phyloP scores from a whole-genome alignment of 2,888 invertebrate species.

The Axea sp. region DNA sequence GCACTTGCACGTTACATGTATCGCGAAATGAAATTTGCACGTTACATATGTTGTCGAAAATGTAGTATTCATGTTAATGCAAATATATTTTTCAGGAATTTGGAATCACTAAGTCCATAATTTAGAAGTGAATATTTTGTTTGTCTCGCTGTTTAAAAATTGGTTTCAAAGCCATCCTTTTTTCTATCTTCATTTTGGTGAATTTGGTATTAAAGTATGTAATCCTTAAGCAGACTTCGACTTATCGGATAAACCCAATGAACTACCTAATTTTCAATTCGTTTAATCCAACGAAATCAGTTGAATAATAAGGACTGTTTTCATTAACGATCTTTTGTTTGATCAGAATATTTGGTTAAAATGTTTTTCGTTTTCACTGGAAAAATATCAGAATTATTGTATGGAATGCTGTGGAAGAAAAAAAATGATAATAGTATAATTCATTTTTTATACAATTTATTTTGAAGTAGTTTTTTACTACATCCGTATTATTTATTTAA shows the following conservation, averaged over 20 bases:
- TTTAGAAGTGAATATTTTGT: slow-evolving; percentile 1
- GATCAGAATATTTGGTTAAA: not conserved
- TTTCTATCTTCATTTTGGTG: slow-evolving; percentile 4
- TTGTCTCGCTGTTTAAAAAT: slow-evolving; percentile 16
- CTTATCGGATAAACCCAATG: slow-evolving; percentile 36
- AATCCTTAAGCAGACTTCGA: slow-evolving; percentile 31
- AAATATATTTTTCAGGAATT: too few species aligned
- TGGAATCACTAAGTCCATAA: slow-evolving; percentile 18
- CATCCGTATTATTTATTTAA: too few species aligned
- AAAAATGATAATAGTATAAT: too few species aligned
- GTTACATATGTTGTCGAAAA: too few species aligned
- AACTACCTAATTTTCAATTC: slow-evolving; percentile 46
- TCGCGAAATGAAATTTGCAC: too few species aligned
- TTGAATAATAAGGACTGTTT: slow-evolving; percentile 30
- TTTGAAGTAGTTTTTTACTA: too few species aligned
- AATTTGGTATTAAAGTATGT: slow-evolving; percentile 23
- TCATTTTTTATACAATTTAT: too few species aligned
- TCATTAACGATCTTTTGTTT: slow-evolving; percentile 22
- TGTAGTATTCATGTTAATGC: too few species aligned
- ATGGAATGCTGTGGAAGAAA: too few species aligned
- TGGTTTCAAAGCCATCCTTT: not conserved
- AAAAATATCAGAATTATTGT: too few species aligned
- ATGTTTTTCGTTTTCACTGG: too few species aligned
- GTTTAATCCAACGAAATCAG: slow-evolving; percentile 37
- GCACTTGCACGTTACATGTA: too few species aligned